Evolutionary conservation across 2,797 vertebrate genomes (phyloP), one percentile per base, ranked within the genome.

Genomic region (Chromis chromis): DNA sequence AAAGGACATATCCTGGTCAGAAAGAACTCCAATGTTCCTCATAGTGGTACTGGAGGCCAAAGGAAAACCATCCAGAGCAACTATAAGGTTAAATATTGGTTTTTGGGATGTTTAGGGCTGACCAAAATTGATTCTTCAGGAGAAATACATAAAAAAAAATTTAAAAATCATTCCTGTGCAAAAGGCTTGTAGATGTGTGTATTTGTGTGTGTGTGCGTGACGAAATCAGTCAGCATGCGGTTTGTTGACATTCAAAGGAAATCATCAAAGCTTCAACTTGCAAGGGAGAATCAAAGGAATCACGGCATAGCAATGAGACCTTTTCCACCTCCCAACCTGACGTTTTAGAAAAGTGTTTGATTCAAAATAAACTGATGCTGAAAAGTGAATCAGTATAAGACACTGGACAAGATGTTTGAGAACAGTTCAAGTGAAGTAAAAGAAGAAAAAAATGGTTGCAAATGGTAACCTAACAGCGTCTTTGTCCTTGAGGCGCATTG

Each of bases 221-320:
- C 39, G 14, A 65, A 60, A 76, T 44, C 11, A 68, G 39, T 49
- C 55, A 70, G 77, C 48, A 33, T 65, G 70, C 62, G 31, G 33
- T 77, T 50, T 50, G 59, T 59, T 75, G 76, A 68, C 22, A 48
- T 74, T 81, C 52, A 74, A 72, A 74, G 65, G 65, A 70, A 82
- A 64, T 49, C 63, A 70, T 74, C 69, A 79, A 74, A 81, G 78
- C 76, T 66, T 52, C 2, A 63, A 39, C 36, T 59, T 70, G 56
- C 3, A 1, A 53, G 54, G 58, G 40, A 27, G 3, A 72, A 66
- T 83, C 57, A 78, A 70, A 69, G 36, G 56, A 58, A 36, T 53
- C 53, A 17, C 12, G 24, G 24, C 22, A 19, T 46, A 58, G 73
- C 54, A 44, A 9, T 5, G 25, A 36, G 25, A 69, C 54, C 5